phyloP scores from a whole-genome alignment of 2,888 invertebrate genomes.

The Stenodera caucasica region DNA sequence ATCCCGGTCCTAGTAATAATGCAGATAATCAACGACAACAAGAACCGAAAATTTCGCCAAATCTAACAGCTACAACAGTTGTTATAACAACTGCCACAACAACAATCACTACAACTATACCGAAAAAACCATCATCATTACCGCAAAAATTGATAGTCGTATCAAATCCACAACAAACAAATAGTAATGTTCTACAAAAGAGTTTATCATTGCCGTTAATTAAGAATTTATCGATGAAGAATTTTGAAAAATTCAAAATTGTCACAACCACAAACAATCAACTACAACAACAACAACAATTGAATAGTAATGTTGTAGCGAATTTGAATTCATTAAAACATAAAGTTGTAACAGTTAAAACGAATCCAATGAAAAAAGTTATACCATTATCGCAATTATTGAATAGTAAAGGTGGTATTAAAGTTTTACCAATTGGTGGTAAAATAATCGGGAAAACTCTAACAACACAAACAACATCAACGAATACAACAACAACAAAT shows the following conservation, averaged over 20 bases:
- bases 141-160: conserved; percentile 55
- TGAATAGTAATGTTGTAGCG: conserved; percentile 26
- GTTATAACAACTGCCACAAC: conserved; percentile 27
- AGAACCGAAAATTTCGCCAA: conserved; percentile 43
- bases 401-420: conserved; percentile 52
- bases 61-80: neutral
- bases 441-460: conserved; percentile 49
- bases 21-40: conserved; percentile 39
- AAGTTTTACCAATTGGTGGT: conserved; percentile 50
- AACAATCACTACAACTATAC: conserved; percentile 46
- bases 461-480: conserved; percentile 3
- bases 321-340: conserved; percentile 44
- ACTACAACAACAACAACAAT: conserved; percentile 30
- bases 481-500: conserved; percentile 38
- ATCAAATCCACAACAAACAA: conserved; percentile 47
- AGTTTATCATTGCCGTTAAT: conserved; percentile 52
- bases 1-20: conserved; percentile 26
- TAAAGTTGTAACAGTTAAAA: conserved; percentile 52
- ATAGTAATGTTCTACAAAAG: conserved; percentile 52
- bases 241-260: conserved; percentile 54
- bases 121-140: conserved; percentile 32
- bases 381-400: conserved; percentile 52
- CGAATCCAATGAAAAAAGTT: conserved; percentile 49
- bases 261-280: conserved; percentile 41
- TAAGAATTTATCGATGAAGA: conserved; percentile 53